Conservation (phyloP, 1,140 invertebrate species). For the Metopolophium dirhodum region DNA sequence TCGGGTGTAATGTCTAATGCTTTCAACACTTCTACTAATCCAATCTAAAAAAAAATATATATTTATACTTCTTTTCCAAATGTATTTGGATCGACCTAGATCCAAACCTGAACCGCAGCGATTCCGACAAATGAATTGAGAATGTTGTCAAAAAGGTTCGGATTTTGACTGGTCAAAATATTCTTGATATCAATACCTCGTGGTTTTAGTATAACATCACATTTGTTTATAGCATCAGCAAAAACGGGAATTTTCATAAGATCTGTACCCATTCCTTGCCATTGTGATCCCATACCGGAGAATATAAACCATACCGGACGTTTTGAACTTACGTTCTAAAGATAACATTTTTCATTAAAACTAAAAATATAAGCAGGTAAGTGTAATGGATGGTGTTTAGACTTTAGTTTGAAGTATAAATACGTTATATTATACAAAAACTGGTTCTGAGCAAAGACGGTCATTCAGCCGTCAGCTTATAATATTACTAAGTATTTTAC, state of each 20-base stretch:
- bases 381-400: no score
- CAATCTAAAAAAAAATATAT: slow-evolving; percentile 66
- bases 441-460: no score
- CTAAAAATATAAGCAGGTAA: no score
- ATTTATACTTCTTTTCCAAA: not conserved
- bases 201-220: slow-evolving; percentile 67
- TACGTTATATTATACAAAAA: no score
- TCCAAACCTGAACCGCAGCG: slow-evolving; percentile 78
- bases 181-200: slow-evolving; percentile 70
- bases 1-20: slow-evolving; percentile 68
- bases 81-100: no score
- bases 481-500: no score
- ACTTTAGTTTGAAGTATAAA: no score
- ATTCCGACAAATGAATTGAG: slow-evolving; percentile 75
- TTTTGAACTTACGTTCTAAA: slow-evolving; percentile 20
- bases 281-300: slow-evolving; percentile 75
- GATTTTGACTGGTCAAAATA: slow-evolving; percentile 69
- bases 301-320: slow-evolving; percentile 65
- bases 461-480: no score
- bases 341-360: not conserved
- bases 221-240: slow-evolving; percentile 69
- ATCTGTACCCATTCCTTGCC: slow-evolving; percentile 70
- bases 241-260: slow-evolving; percentile 73
- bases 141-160: slow-evolving; percentile 69
- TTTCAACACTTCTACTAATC: slow-evolving; percentile 70